Base-by-base conservation (phyloP, 30 jellyfish, hydroid and myxozoan species). In the Rhopilema esculentum region DNA sequence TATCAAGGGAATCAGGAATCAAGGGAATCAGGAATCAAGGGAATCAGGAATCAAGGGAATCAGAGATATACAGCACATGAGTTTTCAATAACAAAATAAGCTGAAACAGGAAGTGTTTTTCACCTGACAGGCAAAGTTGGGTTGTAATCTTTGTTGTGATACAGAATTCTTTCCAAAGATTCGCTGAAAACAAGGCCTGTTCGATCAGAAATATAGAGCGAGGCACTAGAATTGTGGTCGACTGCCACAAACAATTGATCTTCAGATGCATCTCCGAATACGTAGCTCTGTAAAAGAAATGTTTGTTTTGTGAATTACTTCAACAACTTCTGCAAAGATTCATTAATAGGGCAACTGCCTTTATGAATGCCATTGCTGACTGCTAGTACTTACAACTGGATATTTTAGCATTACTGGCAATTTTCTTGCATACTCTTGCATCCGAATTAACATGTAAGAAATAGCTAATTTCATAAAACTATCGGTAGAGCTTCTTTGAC, bases 211-310 rank as follows among this genome's bases (percentile, higher is more conserved):
- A 95, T 95, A 80, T 95, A 95, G 48, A 95, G 74, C 12, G 89
- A 77, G 0, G 99, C 90, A 17, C 57, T 72, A 17, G 61, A 53
- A 26, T 80, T 82, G 16, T 80, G 88, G 57, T 80, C 87, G 6
- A 95, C 97, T 4, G 99, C 99, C 18, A 95, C 99, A 69, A 95
- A 86, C 26, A 89, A 27, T 79, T 95, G 97, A 73, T 89, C 91
- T 66, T 95, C 99, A 6, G 92, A 68, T 15, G 99, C 99, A 86
- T 95, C 99, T 22, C 97, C 99, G 40, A 95, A 79, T 27, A 95
- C 28, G 91, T 77, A 95, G 72, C 97, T 90, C 99, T 94, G 85
- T 8, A 62, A 57, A 12, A 79, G 68, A 28, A 40, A 2, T 40
- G 57, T 6, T 40, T 12, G 57, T 52, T 15, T 52, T 52, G 18